Base-by-base conservation (phyloP, 2,888 invertebrate species). In the Habroteleia sp. region DNA sequence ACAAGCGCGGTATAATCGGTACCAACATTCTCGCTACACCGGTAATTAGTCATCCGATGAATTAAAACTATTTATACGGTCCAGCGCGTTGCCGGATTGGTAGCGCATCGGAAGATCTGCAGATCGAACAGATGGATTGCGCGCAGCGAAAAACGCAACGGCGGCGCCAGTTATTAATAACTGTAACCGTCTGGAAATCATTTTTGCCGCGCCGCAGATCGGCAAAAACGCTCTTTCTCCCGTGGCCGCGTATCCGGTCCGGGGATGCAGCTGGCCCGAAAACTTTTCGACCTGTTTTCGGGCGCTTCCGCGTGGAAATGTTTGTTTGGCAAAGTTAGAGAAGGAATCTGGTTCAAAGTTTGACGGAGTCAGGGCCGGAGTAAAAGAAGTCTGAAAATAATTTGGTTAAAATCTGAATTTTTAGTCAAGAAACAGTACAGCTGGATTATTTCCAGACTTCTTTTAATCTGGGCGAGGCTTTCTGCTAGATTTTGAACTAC, bases 21-120 rank as follows among this genome's bases (percentile, higher is more conserved):
- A 52, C 37, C 60, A 52, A 42, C 56, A 46, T 54, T 54, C 16
- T 31, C 46, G 52, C 42, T 58, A 16, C 37, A 44, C 50, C 46
- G 31, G 50, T 58, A 72, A 58, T 72, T 65, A 72, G 65, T 72
- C 58, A 65, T 42, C 50, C 58, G 50, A 48, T 25, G 56, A 65
- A 69, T 60, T 52, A 29, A 60, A 42, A 58, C 39, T 44, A 20
- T 48, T 54, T 54, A 52, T 63, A 62, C 60, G 44, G 62, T 52
- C 41, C 20, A 71, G 4, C 52, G 23, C 37, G 48, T 27, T 25
- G 10, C n/a, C 44, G 31, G 46, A 66, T 66, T 39, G 66, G 46
- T 41, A 46, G 37, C 37, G 54, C 65, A 39, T 54, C 54, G 44
- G 44, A 54, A 65, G 29, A 37, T 7, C 46, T 42, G 50, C 25